Evolutionary conservation across 1,140 invertebrate genomes (phyloP).

Genomic region (Melipona quadrifasciata): DNA sequence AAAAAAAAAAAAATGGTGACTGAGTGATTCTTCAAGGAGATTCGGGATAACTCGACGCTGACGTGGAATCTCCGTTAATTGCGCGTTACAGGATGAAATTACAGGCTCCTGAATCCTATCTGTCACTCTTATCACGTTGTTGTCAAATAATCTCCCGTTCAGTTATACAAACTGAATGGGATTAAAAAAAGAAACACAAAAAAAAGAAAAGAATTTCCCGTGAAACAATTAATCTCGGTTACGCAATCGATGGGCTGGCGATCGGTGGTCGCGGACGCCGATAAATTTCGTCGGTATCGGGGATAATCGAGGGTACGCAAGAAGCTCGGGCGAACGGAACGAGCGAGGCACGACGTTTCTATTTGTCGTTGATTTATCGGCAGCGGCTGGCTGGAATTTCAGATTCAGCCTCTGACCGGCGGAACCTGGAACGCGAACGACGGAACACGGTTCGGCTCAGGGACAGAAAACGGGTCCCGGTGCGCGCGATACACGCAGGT

Average conservation of each 20-base stretch:
- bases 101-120: background rate
- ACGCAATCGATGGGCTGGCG: constrained; percentile 11
- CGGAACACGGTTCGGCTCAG: background rate
- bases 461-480: constrained; percentile 2
- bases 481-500: constrained; percentile 14
- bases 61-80: background rate
- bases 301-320: constrained; percentile 48
- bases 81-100: background rate
- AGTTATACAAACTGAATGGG: background rate
- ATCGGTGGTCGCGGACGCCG: constrained; percentile 41
- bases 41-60: background rate
- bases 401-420: constrained; percentile 39
- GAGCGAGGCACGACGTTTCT: constrained; percentile 52
- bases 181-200: background rate
- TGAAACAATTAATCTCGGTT: constrained; percentile 9
- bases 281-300: constrained; percentile 58
- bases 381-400: constrained; percentile 53
- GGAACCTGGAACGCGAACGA: constrained; percentile 3
- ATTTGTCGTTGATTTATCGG: constrained; percentile 68
- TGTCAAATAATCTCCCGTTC: background rate
- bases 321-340: constrained; percentile 20
- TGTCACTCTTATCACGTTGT: background rate
- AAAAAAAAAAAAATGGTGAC: background rate
- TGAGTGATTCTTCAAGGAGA: background rate
- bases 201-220: background rate